phyloP scores from a whole-genome alignment of 2,113 vertebrate genomes.

The Oncorhynchus nerka region DNA sequence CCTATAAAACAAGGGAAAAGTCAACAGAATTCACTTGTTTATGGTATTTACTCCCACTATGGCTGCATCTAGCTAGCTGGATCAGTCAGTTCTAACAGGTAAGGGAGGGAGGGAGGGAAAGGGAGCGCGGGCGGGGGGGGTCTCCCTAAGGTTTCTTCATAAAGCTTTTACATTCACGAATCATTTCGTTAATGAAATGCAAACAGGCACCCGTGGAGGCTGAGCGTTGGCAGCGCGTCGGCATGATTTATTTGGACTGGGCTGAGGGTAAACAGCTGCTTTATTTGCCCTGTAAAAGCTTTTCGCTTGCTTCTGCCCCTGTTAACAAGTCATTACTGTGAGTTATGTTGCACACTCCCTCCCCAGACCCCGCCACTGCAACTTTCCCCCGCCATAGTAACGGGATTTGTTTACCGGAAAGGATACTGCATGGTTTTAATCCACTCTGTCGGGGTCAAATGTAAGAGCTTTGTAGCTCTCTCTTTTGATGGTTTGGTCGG shows the following conservation, averaged over 20 bases:
- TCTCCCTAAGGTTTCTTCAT: conserved; percentile 36
- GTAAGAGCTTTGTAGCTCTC: too few relatives aligned
- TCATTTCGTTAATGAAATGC: conserved; percentile 84
- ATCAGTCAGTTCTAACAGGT: conserved; percentile 14
- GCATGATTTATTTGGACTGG: conserved; percentile 80
- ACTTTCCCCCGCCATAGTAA: conserved; percentile 30
- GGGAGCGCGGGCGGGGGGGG: not conserved
- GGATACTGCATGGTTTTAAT: conserved; percentile 7
- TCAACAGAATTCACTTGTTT: conserved; percentile 6
- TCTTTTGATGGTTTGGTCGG: too few relatives aligned
- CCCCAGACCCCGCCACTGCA: conserved; percentile 70
- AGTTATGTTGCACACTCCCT: conserved; percentile 73
- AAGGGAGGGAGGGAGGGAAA: not conserved
- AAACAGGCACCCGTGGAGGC: conserved; percentile 57
- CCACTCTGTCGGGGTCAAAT: conserved; percentile 7
- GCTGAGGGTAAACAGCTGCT: conserved; percentile 82
- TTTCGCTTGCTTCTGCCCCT: conserved; percentile 80
- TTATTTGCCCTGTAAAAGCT: conserved; percentile 87
- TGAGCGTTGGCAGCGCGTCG: conserved; percentile 62
- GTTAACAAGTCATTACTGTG: conserved; percentile 87
- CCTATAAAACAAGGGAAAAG: conserved; percentile 6
- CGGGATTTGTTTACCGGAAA: not conserved
- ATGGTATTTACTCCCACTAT: not conserved
- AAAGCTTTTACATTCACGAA: conserved; percentile 71
- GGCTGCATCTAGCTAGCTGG: conserved; percentile 5